Percentiles rank a stretch among this genome's conserved stretches.
phyloP scores from a whole-genome alignment of 2,113 vertebrate species.

The Hippocampus comes region DNA sequence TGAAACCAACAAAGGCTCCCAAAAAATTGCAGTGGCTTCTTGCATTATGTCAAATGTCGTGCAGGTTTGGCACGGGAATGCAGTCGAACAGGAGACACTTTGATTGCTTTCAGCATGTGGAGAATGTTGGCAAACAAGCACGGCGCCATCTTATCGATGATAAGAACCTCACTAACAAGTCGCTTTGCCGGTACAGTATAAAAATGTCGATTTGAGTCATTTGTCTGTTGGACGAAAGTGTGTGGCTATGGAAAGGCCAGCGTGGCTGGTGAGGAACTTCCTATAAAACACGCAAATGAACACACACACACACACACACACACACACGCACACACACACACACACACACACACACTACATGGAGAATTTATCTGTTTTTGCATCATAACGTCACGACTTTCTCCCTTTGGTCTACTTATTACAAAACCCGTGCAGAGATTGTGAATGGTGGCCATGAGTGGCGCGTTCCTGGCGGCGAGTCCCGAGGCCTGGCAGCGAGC shows the following conservation, averaged over 20 bases:
- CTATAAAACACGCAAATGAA: constrained; percentile 30
- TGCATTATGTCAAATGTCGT: constrained; percentile 15
- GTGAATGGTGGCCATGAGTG: constrained; percentile 43
- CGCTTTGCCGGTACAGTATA: background rate
- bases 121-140: constrained; percentile 43
- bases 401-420: constrained; percentile 47
- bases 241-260: background rate
- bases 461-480: background rate
- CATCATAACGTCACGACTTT: constrained; percentile 21
- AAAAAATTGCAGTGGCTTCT: background rate
- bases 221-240: background rate
- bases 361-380: no score
- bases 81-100: constrained; percentile 52
- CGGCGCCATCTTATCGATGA: background rate
- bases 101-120: constrained; percentile 46
- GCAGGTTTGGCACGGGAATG: constrained; percentile 41
- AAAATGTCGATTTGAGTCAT: background rate
- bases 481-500: constrained; percentile 34
- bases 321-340: background rate
- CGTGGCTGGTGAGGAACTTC: constrained; percentile 35
- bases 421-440: background rate
- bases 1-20: background rate
- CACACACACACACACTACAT: background rate
- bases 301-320: background rate
- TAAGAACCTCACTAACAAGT: background rate